Evolutionary conservation across 2,113 vertebrate species (phyloP).

Genomic region (Nothocercus nigrocapillus): DNA sequence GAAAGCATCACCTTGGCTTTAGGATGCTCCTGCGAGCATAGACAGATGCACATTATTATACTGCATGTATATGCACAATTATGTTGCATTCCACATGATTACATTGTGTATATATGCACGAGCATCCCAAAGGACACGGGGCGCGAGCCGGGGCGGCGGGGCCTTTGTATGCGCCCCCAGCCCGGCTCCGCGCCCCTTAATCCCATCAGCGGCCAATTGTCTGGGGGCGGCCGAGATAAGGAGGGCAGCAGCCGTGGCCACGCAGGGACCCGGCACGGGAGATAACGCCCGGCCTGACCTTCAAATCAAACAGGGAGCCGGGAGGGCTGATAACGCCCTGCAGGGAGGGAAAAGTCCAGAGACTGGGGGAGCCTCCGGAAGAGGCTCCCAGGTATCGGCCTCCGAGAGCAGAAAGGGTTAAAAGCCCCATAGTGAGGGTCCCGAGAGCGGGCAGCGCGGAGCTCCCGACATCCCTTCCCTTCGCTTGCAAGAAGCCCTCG

Average conservation of each 20-base stretch:
- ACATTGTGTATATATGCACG: too few relatives aligned
- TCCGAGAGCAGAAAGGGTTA: conserved; percentile 30
- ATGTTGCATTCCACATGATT: too few relatives aligned
- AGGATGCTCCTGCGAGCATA: too few relatives aligned
- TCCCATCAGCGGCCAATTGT: conserved; percentile 79
- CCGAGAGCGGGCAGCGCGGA: too few relatives aligned
- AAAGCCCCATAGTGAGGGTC: not conserved
- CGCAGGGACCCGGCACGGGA: not conserved
- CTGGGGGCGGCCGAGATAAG: conserved; percentile 65
- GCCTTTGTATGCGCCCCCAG: conserved; percentile 75
- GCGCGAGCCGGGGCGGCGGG: fast-evolving
- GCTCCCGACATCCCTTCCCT: too few relatives aligned
- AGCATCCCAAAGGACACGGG: not conserved
- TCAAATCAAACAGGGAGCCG: conserved; percentile 77
- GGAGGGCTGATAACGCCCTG: conserved; percentile 64
- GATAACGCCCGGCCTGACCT: conserved; percentile 74
- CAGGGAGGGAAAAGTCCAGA: conserved; percentile 64
- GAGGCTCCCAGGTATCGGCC: conserved; percentile 45
- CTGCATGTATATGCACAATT: too few relatives aligned
- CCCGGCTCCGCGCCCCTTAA: conserved; percentile 51
- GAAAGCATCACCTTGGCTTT: too few relatives aligned
- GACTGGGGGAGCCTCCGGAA: not conserved
- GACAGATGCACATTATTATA: too few relatives aligned
- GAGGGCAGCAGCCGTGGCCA: conserved; percentile 49
- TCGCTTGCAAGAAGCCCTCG: too few relatives aligned